Percentiles rank a stretch among this genome's conserved stretches.
Conservation (phyloP, 2,113 vertebrate species). For the Sterna hirundo region DNA sequence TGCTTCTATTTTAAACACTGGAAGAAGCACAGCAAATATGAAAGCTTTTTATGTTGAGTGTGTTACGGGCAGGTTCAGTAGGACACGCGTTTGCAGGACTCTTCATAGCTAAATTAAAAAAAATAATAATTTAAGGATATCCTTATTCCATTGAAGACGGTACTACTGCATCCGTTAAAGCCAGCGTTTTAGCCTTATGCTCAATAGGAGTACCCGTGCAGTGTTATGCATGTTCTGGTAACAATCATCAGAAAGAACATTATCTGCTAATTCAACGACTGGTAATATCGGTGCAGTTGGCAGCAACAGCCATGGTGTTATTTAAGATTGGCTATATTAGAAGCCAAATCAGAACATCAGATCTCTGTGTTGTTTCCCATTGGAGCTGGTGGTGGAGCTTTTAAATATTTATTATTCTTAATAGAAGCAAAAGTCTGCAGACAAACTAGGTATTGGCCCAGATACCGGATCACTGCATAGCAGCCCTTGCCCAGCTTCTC, state of each 20-base stretch:
- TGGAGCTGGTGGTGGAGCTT: background rate
- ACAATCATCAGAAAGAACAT: background rate
- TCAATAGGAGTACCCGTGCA: background rate
- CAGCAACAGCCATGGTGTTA: background rate
- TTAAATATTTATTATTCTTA: constrained; percentile 53
- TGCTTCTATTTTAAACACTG: background rate
- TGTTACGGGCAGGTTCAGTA: background rate
- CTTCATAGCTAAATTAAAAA: background rate
- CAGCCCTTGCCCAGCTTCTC: background rate
- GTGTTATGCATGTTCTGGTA: background rate
- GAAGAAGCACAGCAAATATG: background rate
- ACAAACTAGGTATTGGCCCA: background rate
- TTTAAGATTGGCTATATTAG: background rate
- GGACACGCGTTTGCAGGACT: background rate
- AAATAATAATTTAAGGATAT: background rate
- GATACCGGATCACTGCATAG: background rate
- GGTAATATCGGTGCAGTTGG: background rate
- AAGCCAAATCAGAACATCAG: constrained; percentile 5
- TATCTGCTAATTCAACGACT: background rate
- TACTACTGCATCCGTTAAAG: background rate
- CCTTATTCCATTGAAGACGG: background rate
- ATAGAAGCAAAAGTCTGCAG: background rate
- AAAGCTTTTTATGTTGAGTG: background rate
- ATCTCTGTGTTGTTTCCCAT: background rate
- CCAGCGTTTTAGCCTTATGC: background rate